Percentiles rank a stretch among this genome's conserved stretches.
Conservation (phyloP, 2,888 invertebrate genomes). For the Tinea trinotella region DNA sequence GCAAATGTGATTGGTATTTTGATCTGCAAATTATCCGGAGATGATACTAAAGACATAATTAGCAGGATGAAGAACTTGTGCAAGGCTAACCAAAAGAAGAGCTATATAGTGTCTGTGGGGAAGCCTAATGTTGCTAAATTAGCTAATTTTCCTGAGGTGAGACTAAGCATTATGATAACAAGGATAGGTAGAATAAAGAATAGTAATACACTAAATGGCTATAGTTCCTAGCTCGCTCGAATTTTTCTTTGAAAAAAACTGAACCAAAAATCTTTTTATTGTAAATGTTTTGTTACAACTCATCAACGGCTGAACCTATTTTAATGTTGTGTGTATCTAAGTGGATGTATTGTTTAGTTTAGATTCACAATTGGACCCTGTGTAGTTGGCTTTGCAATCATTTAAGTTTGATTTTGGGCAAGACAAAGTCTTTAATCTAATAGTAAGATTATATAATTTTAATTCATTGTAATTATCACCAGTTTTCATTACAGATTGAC, state of each 20-base stretch:
- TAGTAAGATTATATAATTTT: too few relatives aligned
- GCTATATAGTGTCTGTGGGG: slow-evolving; percentile 93
- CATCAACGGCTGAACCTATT: too few relatives aligned
- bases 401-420: too few relatives aligned
- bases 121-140: slow-evolving; percentile 95
- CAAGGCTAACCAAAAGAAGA: slow-evolving; percentile 84
- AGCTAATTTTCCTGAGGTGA: slow-evolving; percentile 92
- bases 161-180: slow-evolving; percentile 20
- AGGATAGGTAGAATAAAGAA: neutral
- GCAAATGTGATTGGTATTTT: slow-evolving; percentile 89
- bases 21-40: slow-evolving; percentile 91
- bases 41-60: slow-evolving; percentile 83
- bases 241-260: too few relatives aligned
- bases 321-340: too few relatives aligned
- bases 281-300: too few relatives aligned
- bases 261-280: too few relatives aligned
- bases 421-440: too few relatives aligned
- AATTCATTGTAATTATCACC: neutral
- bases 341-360: too few relatives aligned
- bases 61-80: slow-evolving; percentile 81
- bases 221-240: too few relatives aligned
- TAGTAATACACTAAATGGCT: neutral
- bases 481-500: slow-evolving; percentile 80
- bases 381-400: too few relatives aligned
- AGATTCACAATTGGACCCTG: too few relatives aligned